Conservation (phyloP, 2,888 invertebrate species). For the Erynnis tages region DNA sequence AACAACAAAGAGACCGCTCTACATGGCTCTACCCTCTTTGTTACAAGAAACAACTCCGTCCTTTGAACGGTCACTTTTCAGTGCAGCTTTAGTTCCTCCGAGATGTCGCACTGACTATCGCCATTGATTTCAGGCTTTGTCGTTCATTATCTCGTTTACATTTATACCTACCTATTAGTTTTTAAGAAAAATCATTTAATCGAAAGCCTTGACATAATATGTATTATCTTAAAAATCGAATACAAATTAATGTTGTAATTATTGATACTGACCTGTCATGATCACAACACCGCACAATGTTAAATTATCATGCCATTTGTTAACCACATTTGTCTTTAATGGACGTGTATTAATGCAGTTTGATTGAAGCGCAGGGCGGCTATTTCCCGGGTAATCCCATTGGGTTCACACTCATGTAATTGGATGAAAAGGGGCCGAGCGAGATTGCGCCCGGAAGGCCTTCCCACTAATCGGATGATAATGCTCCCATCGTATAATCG, state of each 20-base stretch:
- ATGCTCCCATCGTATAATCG: constrained; percentile 39
- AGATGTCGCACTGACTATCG: constrained; percentile 32
- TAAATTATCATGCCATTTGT: not conserved
- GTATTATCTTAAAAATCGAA: no score
- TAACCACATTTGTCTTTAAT: not conserved
- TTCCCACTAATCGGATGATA: constrained; percentile 73
- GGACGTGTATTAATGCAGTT: constrained; percentile 17
- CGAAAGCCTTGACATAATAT: no score
- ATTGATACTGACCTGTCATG: no score
- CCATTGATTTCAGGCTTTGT: not conserved
- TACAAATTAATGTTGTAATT: no score
- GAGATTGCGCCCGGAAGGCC: constrained; percentile 65
- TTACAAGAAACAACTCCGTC: constrained; percentile 73
- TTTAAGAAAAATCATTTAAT: not conserved
- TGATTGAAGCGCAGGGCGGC: constrained; percentile 37
- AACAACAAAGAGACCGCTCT: constrained; percentile 78
- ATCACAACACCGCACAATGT: not conserved
- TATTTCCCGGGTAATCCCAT: constrained; percentile 53
- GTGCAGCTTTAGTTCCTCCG: constrained; percentile 55
- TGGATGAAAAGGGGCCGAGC: constrained; percentile 70
- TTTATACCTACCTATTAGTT: not conserved
- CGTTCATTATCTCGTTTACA: no score
- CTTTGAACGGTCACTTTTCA: constrained; percentile 64
- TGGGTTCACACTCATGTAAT: constrained; percentile 75
- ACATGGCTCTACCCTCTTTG: constrained; percentile 77